Evolutionary conservation across 2,888 invertebrate genomes (phyloP), one percentile per base, ranked within the genome.

Genomic region (Chorisops tibialis): DNA sequence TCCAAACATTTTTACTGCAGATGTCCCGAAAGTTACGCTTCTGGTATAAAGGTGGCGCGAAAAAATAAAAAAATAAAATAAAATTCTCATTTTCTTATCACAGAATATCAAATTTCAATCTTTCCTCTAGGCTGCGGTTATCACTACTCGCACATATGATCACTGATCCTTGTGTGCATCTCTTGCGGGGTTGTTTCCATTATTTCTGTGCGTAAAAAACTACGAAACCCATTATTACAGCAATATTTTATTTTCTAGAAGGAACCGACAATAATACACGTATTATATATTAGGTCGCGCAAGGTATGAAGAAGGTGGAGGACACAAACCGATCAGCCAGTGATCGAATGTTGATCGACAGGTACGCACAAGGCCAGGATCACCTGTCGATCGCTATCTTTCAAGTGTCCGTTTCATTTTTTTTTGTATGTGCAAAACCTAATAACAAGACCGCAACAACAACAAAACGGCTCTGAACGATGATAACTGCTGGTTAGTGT

Each of bases 321-420:
- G 49, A 35, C 51, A 22, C 12, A 54, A 51, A 39, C 16, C 39
- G 52, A 63, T 54, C 39, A 38, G 35, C 63, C 48, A 59, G 30
- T 48, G 56, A 63, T 59, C 59, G 60, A 43, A 45, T 18, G 43
- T 18, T 60, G 63, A 63, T 63, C 61, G 63, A 63, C 56, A 50
- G 48, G 56, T 59, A 63, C 45, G 56, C 45, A 18, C 38, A 56
- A 43, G 24, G 56, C 45, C 30, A 56, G 45, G 30, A 30, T 56
- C 56, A 56, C 56, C 56, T 56, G 56, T 56, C 56, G 56, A 56
- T 45, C 30, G 45, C 14, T 56, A 56, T 45, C 56, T 56, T 24
- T 2, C 22, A 43, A 30, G 56, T 56, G 45, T 56, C 56, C 30
- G 39, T 45, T 56, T 19, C 43, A n/a, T 45, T 43, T 54, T 54